Percentiles rank a stretch among this genome's conserved stretches.
phyloP scores from a whole-genome alignment of 2,797 vertebrate species.

The Leptatherina wallacei region DNA sequence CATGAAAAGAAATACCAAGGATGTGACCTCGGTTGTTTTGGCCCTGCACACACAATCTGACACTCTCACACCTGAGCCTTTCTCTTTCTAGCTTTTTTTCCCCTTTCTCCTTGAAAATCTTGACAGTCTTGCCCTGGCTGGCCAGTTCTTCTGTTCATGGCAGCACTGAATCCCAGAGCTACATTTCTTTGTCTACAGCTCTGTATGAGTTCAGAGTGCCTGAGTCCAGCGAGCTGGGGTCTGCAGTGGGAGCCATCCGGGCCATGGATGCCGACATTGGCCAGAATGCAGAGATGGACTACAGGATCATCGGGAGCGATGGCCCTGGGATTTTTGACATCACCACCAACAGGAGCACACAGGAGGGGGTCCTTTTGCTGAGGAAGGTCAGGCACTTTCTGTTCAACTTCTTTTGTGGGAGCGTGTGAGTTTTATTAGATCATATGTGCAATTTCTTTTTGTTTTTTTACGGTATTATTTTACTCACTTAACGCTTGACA shows the following conservation, averaged over 20 bases:
- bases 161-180: background rate
- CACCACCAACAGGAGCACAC: conserved; percentile 87
- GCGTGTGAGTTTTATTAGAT: background rate
- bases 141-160: background rate
- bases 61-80: background rate
- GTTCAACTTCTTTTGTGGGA: background rate
- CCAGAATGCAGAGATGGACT: conserved; percentile 91
- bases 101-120: background rate
- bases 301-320: conserved; percentile 89
- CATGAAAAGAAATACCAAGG: conserved; percentile 16
- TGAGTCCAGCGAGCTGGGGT: conserved; percentile 85
- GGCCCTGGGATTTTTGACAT: conserved; percentile 90
- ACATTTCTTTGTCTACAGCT: conserved; percentile 71
- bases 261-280: conserved; percentile 90
- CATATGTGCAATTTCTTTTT: background rate
- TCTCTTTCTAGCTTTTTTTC: background rate
- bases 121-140: conserved; percentile 2
- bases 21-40: conserved; percentile 11
- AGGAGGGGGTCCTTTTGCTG: conserved; percentile 90
- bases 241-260: conserved; percentile 85
- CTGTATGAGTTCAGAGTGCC: conserved; percentile 90
- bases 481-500: background rate
- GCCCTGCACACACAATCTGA: background rate
- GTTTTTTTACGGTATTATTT: background rate
- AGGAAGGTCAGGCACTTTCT: conserved; percentile 86